Evolutionary conservation across 2,888 invertebrate species (phyloP), one percentile per base, ranked within the genome.

Genomic region (Melanostoma scalare): DNA sequence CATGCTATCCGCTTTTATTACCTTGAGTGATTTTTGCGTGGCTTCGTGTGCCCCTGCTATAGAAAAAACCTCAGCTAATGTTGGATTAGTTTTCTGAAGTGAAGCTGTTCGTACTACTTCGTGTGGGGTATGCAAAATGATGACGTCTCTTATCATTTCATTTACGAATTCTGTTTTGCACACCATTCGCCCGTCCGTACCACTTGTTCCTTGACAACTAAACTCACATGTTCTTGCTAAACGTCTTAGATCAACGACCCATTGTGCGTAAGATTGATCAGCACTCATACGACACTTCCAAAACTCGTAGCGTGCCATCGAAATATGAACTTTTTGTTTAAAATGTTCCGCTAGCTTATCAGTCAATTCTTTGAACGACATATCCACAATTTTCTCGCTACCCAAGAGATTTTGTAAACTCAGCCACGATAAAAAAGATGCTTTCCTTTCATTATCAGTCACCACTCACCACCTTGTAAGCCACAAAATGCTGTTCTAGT

Each of bases 71-170:
- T 67, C 67, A 35, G 10, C 38, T n/a, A 71, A 42, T n/a, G 58
- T 40, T 38, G 71, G 58, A 6, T 71, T 58, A 10, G 58, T 71
- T 50, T 71, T 72, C 58, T 71, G 67, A 76, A 78, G 53, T 50
- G 42, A 30, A 48, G 68, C 36, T 56, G 52, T 40, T 8, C 68
- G 30, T 56, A 73, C 33, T 52, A 35, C 44, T 36, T 35, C 61
- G 8, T 52, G 40, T 50, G 50, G 65, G 1, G 52, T 52, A n/a
- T 65, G 52, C 4, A 52, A 50, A 8, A 65, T 40, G 2, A 52
- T 50, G 9, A 65, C 52, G 10, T 52, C 20, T 20, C 20, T 20
- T 20, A 20, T 20, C 20, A 20, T 20, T 20, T 20, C 20, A 20
- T 20, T 20, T 10, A 8, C 65, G 30, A 31, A 65, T 65, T 52